Evolutionary conservation across 1,140 invertebrate genomes (phyloP), one percentile per base, ranked within the genome.

Genomic region (Drosophila sp.): DNA sequence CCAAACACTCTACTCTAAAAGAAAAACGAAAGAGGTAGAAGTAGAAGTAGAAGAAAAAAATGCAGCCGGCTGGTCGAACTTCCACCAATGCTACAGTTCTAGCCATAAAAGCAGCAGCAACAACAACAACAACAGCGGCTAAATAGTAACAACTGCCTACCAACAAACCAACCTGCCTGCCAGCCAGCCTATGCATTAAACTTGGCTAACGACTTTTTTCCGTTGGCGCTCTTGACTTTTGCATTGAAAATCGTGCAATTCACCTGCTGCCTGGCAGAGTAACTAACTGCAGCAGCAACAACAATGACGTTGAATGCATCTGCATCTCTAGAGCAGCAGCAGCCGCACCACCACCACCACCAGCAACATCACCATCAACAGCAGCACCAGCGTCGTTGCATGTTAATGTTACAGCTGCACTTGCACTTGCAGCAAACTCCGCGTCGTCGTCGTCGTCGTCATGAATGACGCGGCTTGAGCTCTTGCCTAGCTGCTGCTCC

Each of bases 161-260:
- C 38, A 50, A 27, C 7, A 8, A 50, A 50, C 23, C 44, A 50
- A 50, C 44, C 44, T 27, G 44, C 23, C 44, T 27, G 8, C 8
- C 44, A 2, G 23, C 44, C 44, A 25, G 7, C 65, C 71, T 77
- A 70, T 69, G 82, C 85, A 83, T 71, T 78, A 82, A 89, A 89
- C 84, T 89, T 89, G 84, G 84, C 84, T 89, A 89, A 89, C 84
- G 80, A 89, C 84, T 89, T 89, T 89, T 89, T 89, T 89, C 85
- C 85, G 85, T 76, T 90, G 85, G 74, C 81, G 85, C 85, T 90
- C 85, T 90, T 90, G 85, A 90, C 85, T 90, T 90, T 90, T 87
- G 79, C 86, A 90, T 87, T 90, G 89, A 84, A 84, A 89, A 90
- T 90, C 89, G 80, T 90, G 87, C 87, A 84, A 90, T 90, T 90